Percentiles rank a stretch among this genome's conserved stretches.
Conservation (phyloP, 2,113 vertebrate species). For the Apistogramma diplotaenia region DNA sequence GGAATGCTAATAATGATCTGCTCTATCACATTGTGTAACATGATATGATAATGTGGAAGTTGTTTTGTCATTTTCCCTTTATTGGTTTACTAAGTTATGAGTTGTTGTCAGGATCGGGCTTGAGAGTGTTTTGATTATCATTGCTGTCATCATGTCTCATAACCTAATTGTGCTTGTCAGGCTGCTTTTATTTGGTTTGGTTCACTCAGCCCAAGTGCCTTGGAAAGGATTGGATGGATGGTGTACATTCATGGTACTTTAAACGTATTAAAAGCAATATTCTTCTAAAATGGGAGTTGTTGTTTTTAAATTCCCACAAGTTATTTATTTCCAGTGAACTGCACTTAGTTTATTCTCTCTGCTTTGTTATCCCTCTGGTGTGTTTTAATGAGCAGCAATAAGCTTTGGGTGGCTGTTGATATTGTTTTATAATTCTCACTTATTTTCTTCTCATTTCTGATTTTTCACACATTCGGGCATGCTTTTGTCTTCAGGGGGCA, state of each 20-base stretch:
- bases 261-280: slow-evolving; percentile 22
- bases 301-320: slow-evolving; percentile 18
- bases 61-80: slow-evolving; percentile 23
- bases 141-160: background rate
- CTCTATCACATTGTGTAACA: background rate
- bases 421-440: background rate
- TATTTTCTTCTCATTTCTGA: background rate
- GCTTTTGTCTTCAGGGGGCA: background rate
- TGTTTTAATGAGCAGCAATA: slow-evolving; percentile 41
- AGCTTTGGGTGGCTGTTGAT: slow-evolving; percentile 10
- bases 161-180: background rate
- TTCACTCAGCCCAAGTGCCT: slow-evolving; percentile 37
- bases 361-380: background rate
- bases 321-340: slow-evolving; percentile 37
- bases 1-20: background rate
- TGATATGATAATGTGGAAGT: slow-evolving; percentile 14
- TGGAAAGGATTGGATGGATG: background rate
- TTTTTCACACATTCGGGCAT: background rate
- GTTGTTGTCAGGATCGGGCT: background rate
- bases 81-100: slow-evolving; percentile 28
- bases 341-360: background rate
- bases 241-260: background rate
- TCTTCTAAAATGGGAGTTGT: background rate
- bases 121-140: slow-evolving; percentile 4
- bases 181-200: slow-evolving; percentile 20